These are phyloP conservation scores for Platerodrilus igneus DNA, from an alignment of 2,888 invertebrate species.

Conservation along the genomic window DNA sequence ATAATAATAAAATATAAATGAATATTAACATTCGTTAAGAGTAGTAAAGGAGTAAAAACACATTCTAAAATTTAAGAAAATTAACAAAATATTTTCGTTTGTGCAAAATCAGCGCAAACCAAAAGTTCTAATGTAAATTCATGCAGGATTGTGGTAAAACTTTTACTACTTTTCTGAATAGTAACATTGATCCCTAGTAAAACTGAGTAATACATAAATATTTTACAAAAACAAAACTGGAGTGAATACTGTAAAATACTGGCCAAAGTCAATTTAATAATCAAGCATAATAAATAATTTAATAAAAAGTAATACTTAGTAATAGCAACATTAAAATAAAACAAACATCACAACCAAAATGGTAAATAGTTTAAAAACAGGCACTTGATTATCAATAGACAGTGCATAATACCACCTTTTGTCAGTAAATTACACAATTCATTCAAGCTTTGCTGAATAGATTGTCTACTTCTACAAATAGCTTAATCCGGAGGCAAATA, in stretches of 20 bases:
- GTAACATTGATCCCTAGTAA: constrained; percentile 31
- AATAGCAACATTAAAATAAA: constrained; percentile 7
- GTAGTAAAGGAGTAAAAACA: constrained; percentile 18
- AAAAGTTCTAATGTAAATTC: constrained; percentile 32
- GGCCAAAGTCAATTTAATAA: constrained; percentile 35
- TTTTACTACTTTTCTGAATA: constrained; percentile 21
- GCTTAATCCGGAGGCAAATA: constrained; percentile 79
- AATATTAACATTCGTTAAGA: constrained; percentile 27
- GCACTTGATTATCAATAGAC: too few relatives aligned
- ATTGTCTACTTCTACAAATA: too few relatives aligned
- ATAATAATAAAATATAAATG: constrained; percentile 26
- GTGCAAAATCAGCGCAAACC: constrained; percentile 41
- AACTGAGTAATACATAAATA: constrained; percentile 21
- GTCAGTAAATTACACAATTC: too few relatives aligned
- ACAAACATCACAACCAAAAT: constrained; percentile 5
- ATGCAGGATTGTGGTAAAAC: constrained; percentile 27
- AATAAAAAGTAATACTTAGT: constrained; percentile 7
- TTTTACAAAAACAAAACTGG: constrained; percentile 13
- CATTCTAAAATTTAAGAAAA: constrained; percentile 29
- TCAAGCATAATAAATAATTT: constrained; percentile 6
- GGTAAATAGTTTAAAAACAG: constrained; percentile 29
- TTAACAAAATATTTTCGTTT: constrained; percentile 40
- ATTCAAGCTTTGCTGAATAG: too few relatives aligned
- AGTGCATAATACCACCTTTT: too few relatives aligned
- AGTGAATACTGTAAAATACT: constrained; percentile 37